Conservation (phyloP, 2,888 invertebrate species). For the Apamea anceps region DNA sequence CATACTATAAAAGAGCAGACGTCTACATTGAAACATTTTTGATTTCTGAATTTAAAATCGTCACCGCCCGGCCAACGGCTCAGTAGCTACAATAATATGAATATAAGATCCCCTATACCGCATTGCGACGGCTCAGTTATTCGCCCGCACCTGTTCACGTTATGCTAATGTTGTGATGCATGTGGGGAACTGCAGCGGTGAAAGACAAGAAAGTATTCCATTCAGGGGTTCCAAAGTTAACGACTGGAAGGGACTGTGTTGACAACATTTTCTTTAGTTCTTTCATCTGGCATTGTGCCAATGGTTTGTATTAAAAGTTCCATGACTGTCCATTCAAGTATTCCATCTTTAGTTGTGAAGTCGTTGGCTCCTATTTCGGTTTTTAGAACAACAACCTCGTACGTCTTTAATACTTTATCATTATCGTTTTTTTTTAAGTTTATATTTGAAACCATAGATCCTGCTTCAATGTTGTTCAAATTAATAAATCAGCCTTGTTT, state of each 20-base stretch:
- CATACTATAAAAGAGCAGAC: conserved; percentile 22
- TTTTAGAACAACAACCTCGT: conserved; percentile 8
- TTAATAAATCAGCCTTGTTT: not conserved
- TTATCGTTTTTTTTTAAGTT: conserved; percentile 10
- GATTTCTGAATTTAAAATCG: conserved; percentile 68
- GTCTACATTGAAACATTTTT: conserved; percentile 59
- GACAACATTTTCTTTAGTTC: conserved; percentile 34
- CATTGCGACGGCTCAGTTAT: conserved; percentile 89
- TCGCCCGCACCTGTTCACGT: conserved; percentile 86
- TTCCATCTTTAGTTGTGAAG: conserved; percentile 27
- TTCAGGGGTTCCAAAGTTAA: conserved; percentile 51
- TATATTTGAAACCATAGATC: not conserved
- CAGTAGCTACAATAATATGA: conserved; percentile 84
- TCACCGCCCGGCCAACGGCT: conserved; percentile 62
- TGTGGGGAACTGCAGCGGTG: conserved; percentile 70
- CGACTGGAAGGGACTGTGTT: conserved; percentile 31
- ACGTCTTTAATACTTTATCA: conserved; percentile 1
- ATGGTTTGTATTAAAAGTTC: conserved; percentile 39
- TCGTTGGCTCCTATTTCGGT: conserved; percentile 13
- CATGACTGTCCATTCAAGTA: conserved; percentile 23
- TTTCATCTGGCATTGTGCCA: conserved; percentile 49
- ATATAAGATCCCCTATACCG: conserved; percentile 85
- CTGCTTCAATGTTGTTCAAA: not conserved
- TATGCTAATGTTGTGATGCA: conserved; percentile 80
- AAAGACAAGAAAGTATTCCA: conserved; percentile 63